Evolutionary conservation across 2,888 invertebrate species (phyloP), one percentile per base, ranked within the genome.

Genomic region (Lochmaea capreae): DNA sequence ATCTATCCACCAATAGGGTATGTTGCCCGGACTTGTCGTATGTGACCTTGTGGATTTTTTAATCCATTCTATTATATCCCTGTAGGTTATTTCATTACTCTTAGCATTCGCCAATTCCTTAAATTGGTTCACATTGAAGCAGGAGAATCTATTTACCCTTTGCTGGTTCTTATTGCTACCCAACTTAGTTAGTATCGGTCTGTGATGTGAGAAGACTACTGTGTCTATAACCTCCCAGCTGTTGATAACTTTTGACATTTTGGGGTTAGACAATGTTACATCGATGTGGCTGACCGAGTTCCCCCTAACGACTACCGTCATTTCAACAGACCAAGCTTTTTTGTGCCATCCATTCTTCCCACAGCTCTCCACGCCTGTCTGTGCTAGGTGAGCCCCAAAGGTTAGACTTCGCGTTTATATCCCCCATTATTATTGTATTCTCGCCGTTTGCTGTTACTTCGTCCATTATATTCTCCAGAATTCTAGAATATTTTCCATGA

Each of bases 111-210:
- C 54, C 18, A 54, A 14, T 12, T 54, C 54, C 14, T 54, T 54
- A 54, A 54, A n/a, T 54, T 54, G 54, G 54, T 54, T n/a, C 16
- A 54, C 54, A 18, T n/a, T 14, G 43, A 43, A 43, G 43, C 43
- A 43, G 43, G 43, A 43, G 11, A 12, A 43, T 43, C 12, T 11
- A 43, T 43, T 3, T 43, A 43, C 12, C 3, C 43, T 43, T 43
- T 43, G 43, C 8, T 54, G 54, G 3, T 54, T 16, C 18, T 14
- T 14, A 5, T n/a, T 18, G n/a, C 5, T 18, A 8, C n/a, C n/a
- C 2, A 54, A 16, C 6, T 54, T 9, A n/a, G 6, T 16, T 1
- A 18, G 5, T 54, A 54, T 54, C 2, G 18, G 18, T 14, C 18
- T 54, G 16, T 16, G 54, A 18, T 16, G 18, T 18, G 18, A 8